Base-by-base conservation (phyloP, 2,888 invertebrate species). In the Anthrax anthrax region DNA sequence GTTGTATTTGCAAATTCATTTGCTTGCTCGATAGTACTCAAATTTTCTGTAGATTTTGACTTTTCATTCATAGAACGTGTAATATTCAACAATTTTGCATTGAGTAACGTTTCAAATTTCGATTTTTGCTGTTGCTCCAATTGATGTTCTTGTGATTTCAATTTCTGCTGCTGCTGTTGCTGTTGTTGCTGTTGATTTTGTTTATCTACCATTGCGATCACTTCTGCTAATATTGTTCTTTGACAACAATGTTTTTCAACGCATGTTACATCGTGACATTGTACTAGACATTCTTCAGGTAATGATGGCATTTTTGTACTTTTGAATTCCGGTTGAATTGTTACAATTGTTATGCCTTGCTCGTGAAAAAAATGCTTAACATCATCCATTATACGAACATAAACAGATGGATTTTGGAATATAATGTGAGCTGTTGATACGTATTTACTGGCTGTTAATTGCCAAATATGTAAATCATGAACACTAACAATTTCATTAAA, bases 391-490 rank as follows among this genome's bases (percentile, higher is more conserved):
- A 76, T 74, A 56, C 67, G 71, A 8, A 67, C 65, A 54, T 77
- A 79, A 1, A 76, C 71, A 68, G 71, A 71, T 19, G 80, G 77
- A 60, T 78, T 77, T 53, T 75, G 69, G 58, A 84, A 82, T 55
- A 81, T 80, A 10, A 91, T 79, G 59, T 91, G 91, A 4, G 83
- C 85, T 0, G 91, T 90, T 18, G 87, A 86, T 42, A 90, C 83
- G 36, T 84, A 77, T 64, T 81, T 80, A 55, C 79, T 77, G 0
- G 83, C 76, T 5, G 86, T 84, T 50, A 91, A 69, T 56, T 88
- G 85, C 90, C 91, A 91, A 18, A 91, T 82, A 60, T 91, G 91
- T 38, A 91, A 73, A 67, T 91, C 90, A 60, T 91, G 91, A 18
- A 90, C 81, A 58, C 79, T 82, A 1, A 79, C 69, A 47, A 85